Evolutionary conservation across 2,797 vertebrate species (phyloP), one percentile per base, ranked within the genome.

Genomic region (Moxostoma hubbsi): DNA sequence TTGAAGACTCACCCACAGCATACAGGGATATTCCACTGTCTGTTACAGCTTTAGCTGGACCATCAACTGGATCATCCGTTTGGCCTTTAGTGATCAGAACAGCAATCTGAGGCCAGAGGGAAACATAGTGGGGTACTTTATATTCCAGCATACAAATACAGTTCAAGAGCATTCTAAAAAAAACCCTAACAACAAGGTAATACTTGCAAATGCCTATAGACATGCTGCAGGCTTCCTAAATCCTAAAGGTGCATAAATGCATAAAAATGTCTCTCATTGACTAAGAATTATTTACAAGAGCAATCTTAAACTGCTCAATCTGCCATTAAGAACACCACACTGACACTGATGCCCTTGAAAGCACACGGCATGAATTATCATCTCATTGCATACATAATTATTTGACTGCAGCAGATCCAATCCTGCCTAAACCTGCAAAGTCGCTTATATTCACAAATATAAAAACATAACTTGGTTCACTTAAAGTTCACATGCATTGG

Each of bases 21-120:
- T 93, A 97, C 54, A 96, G 88, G 0, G 95, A 95, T 74, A 97
- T 94, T 0, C 96, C 96, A 7, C n/a, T 78, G 78, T 96, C 93
- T 59, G 89, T 89, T 6, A 96, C 92, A 7, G 78, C 77, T 24
- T 0, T 88, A 11, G 93, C 95, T 66, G 92, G 90, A 0, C 87
- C 90, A 4, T 93, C 93, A 0, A 95, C 86, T 0, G 82, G 82
- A 79, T 96, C 95, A 0, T 92, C 80, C 0, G 96, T 96, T 61
- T 87, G 95, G 10, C 93, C 95, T 5, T 94, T 94, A 0, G 93
- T 95, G 86, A 97, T 90, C 87, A 97, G 84, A 73, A 97, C 81
- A 3, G 91, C 85, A 45, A 95, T 93, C 96, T 97, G 86, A 62
- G 77, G 83, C 9, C 47, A 68, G 6, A 80, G 18, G 18, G 11